Conservation (phyloP, 2,888 invertebrate species). For the Thalpophila matura region DNA sequence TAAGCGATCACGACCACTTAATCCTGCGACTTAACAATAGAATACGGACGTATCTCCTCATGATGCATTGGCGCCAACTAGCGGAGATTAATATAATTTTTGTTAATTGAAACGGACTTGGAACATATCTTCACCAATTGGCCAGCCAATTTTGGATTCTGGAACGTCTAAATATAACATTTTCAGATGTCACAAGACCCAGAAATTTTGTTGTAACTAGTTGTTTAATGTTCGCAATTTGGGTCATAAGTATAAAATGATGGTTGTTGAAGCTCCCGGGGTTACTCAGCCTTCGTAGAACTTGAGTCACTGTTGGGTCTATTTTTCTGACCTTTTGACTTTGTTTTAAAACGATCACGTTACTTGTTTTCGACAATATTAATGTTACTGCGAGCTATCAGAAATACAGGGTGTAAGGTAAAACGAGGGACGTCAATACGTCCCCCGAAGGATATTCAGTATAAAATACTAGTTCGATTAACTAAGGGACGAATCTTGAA, state of each 20-base stretch:
- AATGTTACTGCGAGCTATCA: not conserved
- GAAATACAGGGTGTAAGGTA: no score
- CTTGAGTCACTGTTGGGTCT: constrained; percentile 36
- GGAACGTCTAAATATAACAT: constrained; percentile 81
- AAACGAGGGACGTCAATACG: no score
- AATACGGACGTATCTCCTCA: constrained; percentile 48
- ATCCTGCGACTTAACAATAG: constrained; percentile 32
- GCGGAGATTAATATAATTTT: constrained; percentile 84
- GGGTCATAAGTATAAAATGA: constrained; percentile 49
- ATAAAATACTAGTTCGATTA: no score
- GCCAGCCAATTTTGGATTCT: constrained; percentile 79
- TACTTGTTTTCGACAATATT: not conserved
- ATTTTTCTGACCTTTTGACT: constrained; percentile 41
- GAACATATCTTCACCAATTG: constrained; percentile 79
- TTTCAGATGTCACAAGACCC: constrained; percentile 65
- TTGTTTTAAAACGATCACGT: constrained; percentile 11
- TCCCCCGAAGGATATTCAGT: no score
- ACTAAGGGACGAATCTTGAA: no score
- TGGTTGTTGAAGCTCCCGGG: constrained; percentile 12
- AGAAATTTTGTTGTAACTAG: constrained; percentile 57
- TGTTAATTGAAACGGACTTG: constrained; percentile 85
- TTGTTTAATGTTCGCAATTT: constrained; percentile 39
- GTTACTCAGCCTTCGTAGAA: constrained; percentile 42
- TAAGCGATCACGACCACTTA: constrained; percentile 53
- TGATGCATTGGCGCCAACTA: constrained; percentile 79